Evolutionary conservation across 2,113 vertebrate species (phyloP).

Genomic region (Actinemys pallida): DNA sequence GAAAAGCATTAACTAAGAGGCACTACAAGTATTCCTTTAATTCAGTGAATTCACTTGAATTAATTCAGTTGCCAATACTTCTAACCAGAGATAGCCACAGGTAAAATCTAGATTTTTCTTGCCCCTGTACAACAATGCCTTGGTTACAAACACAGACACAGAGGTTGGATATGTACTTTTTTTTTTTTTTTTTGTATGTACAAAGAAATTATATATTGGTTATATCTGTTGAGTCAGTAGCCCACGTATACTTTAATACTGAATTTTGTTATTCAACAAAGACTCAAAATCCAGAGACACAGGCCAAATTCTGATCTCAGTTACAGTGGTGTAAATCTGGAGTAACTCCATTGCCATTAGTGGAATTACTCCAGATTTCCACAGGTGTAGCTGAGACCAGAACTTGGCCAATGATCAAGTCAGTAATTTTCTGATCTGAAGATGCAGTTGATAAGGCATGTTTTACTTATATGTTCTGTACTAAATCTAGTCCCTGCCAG

Average conservation of each 20-base stretch:
- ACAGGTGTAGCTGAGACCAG: background rate
- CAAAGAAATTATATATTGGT: fast-evolving
- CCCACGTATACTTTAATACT: background rate
- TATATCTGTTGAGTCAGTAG: background rate
- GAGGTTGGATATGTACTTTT: fast-evolving
- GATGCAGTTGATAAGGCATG: background rate
- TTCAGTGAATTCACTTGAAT: slow-evolving; percentile 12
- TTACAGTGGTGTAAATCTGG: slow-evolving; percentile 13
- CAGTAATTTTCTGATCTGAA: slow-evolving; percentile 17
- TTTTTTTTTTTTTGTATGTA: background rate
- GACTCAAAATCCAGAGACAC: slow-evolving; percentile 7
- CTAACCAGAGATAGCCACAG: background rate
- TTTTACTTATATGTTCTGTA: background rate
- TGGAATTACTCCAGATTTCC: background rate
- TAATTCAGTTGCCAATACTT: slow-evolving; percentile 28
- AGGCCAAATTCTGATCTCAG: background rate
- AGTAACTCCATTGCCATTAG: background rate
- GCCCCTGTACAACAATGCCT: background rate
- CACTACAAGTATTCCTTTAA: background rate
- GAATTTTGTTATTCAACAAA: background rate
- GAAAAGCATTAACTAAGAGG: slow-evolving; percentile 67
- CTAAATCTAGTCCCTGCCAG: slow-evolving; percentile 1
- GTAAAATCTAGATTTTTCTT: background rate
- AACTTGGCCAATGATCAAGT: background rate
- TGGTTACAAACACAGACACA: background rate